Percentiles rank a stretch among this genome's conserved stretches.
Conservation (phyloP, 2,113 vertebrate genomes). For the Oceanites oceanicus region DNA sequence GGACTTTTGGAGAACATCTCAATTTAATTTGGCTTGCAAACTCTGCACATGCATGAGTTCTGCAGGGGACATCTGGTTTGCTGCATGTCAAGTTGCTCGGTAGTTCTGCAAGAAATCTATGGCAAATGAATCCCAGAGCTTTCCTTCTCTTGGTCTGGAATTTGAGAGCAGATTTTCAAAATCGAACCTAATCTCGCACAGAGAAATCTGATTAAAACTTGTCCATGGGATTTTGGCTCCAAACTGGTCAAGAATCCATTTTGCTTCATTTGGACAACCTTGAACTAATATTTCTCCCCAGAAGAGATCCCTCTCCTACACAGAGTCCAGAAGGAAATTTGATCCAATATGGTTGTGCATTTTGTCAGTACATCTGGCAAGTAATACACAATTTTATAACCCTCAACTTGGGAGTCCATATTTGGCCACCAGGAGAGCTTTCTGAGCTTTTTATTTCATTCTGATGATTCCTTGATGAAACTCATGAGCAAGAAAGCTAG, state of each 20-base stretch:
- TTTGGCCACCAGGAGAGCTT: neutral
- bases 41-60: neutral
- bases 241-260: neutral
- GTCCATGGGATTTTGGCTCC: neutral
- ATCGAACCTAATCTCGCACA: neutral
- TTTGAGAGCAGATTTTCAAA: neutral
- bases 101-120: neutral
- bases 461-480: neutral
- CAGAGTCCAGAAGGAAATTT: neutral
- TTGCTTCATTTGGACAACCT: neutral
- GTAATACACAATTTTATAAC: neutral
- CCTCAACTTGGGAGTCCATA: neutral
- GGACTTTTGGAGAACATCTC: neutral
- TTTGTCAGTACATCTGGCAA: neutral
- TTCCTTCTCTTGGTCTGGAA: neutral
- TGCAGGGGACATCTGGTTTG: conserved; percentile 32
- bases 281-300: neutral
- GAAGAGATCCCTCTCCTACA: neutral
- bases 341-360: neutral
- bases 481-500: neutral
- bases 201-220: neutral
- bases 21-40: neutral
- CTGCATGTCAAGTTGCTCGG: neutral
- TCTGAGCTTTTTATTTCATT: neutral
- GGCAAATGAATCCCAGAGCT: conserved; percentile 35